Evolutionary conservation across 2,888 invertebrate species (phyloP), one percentile per base, ranked within the genome.

Genomic region (Coremacera marginata): DNA sequence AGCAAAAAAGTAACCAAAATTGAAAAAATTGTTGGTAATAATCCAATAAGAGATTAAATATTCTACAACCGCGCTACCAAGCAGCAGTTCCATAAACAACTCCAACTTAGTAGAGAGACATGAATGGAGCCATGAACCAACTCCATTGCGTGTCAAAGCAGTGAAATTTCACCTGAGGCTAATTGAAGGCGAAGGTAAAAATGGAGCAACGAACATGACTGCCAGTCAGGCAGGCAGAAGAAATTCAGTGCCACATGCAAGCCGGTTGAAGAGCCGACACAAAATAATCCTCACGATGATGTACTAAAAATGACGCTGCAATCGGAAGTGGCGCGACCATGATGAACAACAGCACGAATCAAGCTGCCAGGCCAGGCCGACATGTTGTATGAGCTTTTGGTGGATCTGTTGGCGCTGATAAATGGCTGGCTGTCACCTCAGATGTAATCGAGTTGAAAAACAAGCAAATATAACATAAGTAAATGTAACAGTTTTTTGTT

Each of bases 361-460:
- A n/a, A 51, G 49, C 49, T 44, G 22, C 37, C 77, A 72, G 44
- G 74, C 70, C 55, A 31, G n/a, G n/a, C n/a, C n/a, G 73, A 79
- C 65, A 79, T 22, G 22, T 44, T 22, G 67, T 3, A 11, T 19
- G 49, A 49, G 37, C 11, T 49, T 7, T 22, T 34, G 19, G 68
- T 22, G 27, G 27, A 27, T 25, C 52, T 25, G 75, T 25, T 76
- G 78, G 65, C 74, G 67, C 73, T 85, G 86, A 86, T 86, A 87
- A 86, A 87, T 87, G 84, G 82, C 75, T 77, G 76, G 65, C 78
- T 77, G 81, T 80, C 77, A 80, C 52, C 70, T 71, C 55, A 67
- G 67, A 55, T 60, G 72, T 67, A 78, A 78, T 77, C 71, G 76
- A 78, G 75, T 74, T 76, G 70, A 71, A 73, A 70, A 63, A 74